Evolutionary conservation across 1,140 invertebrate genomes (phyloP).

Genomic region (Eurytemora carolleeae): DNA sequence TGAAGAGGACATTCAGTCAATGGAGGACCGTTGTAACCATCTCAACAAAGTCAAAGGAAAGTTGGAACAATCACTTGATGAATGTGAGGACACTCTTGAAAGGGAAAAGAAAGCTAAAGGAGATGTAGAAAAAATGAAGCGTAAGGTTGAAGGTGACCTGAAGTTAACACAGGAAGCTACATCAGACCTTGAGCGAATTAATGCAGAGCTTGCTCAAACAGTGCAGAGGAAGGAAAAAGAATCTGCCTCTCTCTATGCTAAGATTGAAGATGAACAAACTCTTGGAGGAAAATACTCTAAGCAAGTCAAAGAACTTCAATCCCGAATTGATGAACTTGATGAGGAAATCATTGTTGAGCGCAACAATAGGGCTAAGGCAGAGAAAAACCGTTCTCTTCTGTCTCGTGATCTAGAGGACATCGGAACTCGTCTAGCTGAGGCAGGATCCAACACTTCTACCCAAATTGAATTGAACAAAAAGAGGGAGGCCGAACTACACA

Average conservation of each 20-base stretch:
- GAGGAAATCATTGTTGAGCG: constrained; percentile 64
- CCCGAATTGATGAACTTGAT: constrained; percentile 35
- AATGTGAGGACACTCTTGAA: constrained; percentile 89
- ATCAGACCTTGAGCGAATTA: constrained; percentile 44
- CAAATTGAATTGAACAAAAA: constrained; percentile 45
- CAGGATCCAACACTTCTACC: constrained; percentile 92
- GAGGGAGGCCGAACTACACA: constrained; percentile 38
- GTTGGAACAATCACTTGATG: constrained; percentile 90
- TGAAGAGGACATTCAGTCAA: constrained; percentile 32
- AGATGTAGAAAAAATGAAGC: constrained; percentile 89
- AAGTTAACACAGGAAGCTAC: constrained; percentile 90
- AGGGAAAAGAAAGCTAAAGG: constrained; percentile 98
- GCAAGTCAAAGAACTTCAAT: constrained; percentile 38
- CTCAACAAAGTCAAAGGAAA: constrained; percentile 44
- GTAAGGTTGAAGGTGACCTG: constrained; percentile 86
- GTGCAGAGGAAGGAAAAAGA: constrained; percentile 95
- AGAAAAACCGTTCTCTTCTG: constrained; percentile 37
- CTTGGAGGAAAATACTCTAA: constrained; percentile 39
- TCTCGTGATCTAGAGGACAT: constrained; percentile 37
- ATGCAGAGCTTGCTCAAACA: constrained; percentile 45
- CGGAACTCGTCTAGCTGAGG: constrained; percentile 38
- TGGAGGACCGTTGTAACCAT: constrained; percentile 40
- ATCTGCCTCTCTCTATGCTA: constrained; percentile 55
- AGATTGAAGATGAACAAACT: no score
- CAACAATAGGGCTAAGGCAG: constrained; percentile 47